Evolutionary conservation across 92 coral and sea anemone genomes (phyloP), one percentile per base, ranked within the genome.

Genomic region (Galaxea fascicularis): DNA sequence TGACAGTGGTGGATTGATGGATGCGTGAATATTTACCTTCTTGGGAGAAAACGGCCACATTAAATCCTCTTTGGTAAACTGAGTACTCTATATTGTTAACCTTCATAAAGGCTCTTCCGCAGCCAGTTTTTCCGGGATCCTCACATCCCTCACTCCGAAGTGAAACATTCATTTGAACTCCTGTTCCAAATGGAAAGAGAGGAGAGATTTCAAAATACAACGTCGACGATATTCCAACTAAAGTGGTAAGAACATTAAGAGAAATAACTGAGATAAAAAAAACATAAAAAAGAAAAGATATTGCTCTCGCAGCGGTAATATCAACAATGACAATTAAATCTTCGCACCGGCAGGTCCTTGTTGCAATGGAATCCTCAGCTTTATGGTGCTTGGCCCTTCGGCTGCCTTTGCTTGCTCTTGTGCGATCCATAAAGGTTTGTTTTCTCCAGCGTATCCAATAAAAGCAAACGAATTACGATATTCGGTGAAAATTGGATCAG

Each of bases 111-210:
- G 73, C 83, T 44, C 3, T 26, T 5, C 83, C 83, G 28, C 83
- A 79, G 1, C 65, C 49, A 27, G 63, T 66, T 49, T 8, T 79
- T 25, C 74, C 74, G 30, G 83, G 83, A 65, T 79, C 83, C 8
- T 25, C 58, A 46, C 83, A 79, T 4, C 83, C 83, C 20, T 79
- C 83, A 47, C 83, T n/a, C 3, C 80, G 80, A 18, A 75, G 14
- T 15, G 17, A 30, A 68, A 41, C 47, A 15, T 25, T 68, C 73
- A 68, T 62, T 10, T 30, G n/a, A 21, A 30, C 29, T n/a, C 10
- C 67, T 62, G 67, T 62, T n/a, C n/a, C n/a, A n/a, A n/a, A n/a
- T n/a, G n/a, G n/a, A n/a, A n/a, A n/a, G n/a, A n/a, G n/a, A n/a
- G n/a, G n/a, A n/a, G n/a, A n/a, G n/a, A n/a, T n/a, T n/a, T n/a